Conservation (phyloP, 2,888 invertebrate genomes). For the Allacma fusca region DNA sequence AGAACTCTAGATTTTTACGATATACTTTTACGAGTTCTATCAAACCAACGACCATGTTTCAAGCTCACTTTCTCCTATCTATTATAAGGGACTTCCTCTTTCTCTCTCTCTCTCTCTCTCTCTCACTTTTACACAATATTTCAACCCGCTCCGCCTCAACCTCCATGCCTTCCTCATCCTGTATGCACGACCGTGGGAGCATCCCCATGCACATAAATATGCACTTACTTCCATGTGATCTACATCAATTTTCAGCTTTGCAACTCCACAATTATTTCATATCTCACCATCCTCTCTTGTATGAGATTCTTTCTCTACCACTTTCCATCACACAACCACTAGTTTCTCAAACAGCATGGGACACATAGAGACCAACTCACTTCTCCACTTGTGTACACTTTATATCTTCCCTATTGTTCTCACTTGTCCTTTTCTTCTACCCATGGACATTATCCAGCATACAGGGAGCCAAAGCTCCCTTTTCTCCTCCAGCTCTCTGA, state of each 20-base stretch:
- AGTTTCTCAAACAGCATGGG: too few relatives aligned
- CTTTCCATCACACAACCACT: too few relatives aligned
- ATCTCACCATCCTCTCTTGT: not conserved
- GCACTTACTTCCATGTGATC: not conserved
- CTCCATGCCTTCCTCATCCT: not conserved
- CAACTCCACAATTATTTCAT: constrained; percentile 9
- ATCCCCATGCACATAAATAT: not conserved
- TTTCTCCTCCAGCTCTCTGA: too few relatives aligned
- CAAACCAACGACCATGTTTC: constrained; percentile 3
- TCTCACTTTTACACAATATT: constrained; percentile 23
- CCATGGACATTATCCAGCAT: too few relatives aligned
- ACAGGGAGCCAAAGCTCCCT: too few relatives aligned
- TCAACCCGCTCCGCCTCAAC: constrained; percentile 18
- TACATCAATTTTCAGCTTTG: constrained; percentile 13
- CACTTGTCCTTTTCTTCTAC: too few relatives aligned
- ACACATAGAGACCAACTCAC: too few relatives aligned
- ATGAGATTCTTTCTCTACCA: not conserved
- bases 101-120: constrained; percentile 13
- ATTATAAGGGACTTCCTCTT: not conserved
- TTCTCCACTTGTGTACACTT: too few relatives aligned
- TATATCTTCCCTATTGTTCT: too few relatives aligned
- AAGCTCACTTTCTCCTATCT: not conserved
- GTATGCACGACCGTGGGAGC: not conserved
- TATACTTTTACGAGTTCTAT: constrained; percentile 42
- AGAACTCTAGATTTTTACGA: constrained; percentile 41